Evolutionary conservation across 2,797 vertebrate genomes (phyloP).

Genomic region (Galago senegalensis): DNA sequence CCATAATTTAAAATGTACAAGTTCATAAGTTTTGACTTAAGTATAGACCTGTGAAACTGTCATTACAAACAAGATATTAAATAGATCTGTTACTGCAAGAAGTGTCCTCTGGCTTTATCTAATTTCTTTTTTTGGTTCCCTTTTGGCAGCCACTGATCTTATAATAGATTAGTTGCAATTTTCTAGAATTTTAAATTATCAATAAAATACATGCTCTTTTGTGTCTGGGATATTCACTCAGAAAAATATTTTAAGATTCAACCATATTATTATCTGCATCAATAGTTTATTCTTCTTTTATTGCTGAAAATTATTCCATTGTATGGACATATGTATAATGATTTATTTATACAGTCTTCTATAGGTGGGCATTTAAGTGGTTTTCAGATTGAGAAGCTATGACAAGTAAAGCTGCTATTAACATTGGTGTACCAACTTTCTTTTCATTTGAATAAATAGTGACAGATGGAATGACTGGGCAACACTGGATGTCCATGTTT

Average conservation of each 20-base stretch:
- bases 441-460: neutral
- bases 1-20: conserved; percentile 11
- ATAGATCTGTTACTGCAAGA: neutral
- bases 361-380: neutral
- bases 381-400: neutral
- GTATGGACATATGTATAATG: neutral
- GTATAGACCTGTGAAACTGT: neutral
- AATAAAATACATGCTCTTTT: neutral
- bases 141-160: neutral
- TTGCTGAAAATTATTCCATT: neutral
- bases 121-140: neutral
- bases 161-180: neutral
- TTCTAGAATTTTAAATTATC: conserved; percentile 40
- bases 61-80: neutral
- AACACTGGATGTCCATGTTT: neutral
- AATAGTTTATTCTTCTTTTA: neutral
- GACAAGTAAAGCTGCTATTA: neutral
- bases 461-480: neutral
- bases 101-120: neutral
- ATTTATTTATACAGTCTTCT: neutral
- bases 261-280: neutral
- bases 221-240: neutral
- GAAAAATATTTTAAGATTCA: conserved; percentile 43
- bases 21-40: conserved; percentile 1
- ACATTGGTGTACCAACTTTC: neutral